Conservation (phyloP, 2,888 invertebrate species). For the Scaptomyza polygonia region DNA sequence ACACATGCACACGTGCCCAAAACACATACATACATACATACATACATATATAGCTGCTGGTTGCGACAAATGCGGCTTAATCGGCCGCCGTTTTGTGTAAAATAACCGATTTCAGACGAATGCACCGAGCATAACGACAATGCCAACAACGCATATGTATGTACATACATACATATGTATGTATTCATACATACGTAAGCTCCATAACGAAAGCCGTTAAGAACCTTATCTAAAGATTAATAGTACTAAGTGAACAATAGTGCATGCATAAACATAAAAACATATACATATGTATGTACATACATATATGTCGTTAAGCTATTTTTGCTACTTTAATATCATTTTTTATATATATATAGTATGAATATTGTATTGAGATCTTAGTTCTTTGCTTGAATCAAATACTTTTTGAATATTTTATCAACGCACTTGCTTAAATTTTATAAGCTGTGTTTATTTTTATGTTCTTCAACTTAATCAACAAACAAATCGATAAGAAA, state of each 20-base stretch:
- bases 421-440: too few species aligned
- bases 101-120: slow-evolving; percentile 53
- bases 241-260: background rate
- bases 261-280: background rate
- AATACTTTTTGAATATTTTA: too few species aligned
- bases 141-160: slow-evolving; percentile 2
- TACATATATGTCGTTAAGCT: too few species aligned
- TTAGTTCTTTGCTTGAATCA: too few species aligned
- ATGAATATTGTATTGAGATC: too few species aligned
- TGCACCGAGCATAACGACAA: slow-evolving; percentile 18
- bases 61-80: slow-evolving; percentile 44
- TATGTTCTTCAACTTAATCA: too few species aligned
- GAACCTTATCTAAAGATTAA: background rate
- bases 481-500: too few species aligned
- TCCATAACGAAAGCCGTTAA: slow-evolving; percentile 1
- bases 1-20: slow-evolving; percentile 18
- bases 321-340: too few species aligned
- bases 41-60: slow-evolving; percentile 6
- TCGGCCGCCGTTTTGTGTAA: slow-evolving; percentile 53
- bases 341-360: too few species aligned
- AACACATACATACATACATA: slow-evolving; percentile 9
- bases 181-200: background rate
- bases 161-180: background rate
- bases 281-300: background rate
- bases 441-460: too few species aligned